A percentile compares a stretch with the other conserved stretches of the same genome.
Evolutionary conservation across 1,140 invertebrate genomes (phyloP).

Genomic region (Drosophila novamexicana): DNA sequence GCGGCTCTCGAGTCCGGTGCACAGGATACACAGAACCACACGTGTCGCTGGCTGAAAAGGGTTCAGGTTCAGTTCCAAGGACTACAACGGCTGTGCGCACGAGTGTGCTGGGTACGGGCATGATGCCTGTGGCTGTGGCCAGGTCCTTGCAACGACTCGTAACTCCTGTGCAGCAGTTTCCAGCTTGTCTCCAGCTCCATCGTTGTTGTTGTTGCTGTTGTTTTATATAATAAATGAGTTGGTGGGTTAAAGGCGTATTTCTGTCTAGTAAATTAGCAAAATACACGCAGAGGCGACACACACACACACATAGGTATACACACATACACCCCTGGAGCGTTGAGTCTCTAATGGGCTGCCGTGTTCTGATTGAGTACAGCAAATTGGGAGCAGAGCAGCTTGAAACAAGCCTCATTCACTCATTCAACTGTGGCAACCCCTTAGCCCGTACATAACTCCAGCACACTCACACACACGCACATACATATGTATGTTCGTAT

Average conservation of each 20-base stretch:
- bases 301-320: constrained; percentile 33
- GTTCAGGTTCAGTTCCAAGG: constrained; percentile 31
- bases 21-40: constrained; percentile 33
- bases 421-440: constrained; percentile 16
- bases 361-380: constrained; percentile 78
- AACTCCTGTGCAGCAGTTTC: constrained; percentile 44
- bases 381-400: constrained; percentile 49
- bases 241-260: constrained; percentile 84
- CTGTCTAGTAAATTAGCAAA: constrained; percentile 84
- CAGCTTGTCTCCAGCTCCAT: constrained; percentile 27
- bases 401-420: constrained; percentile 33
- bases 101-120: background rate
- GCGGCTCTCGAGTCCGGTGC: constrained; percentile 7
- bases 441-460: constrained; percentile 33
- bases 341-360: constrained; percentile 72
- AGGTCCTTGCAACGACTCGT: constrained; percentile 39
- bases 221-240: constrained; percentile 84
- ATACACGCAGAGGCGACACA: constrained; percentile 73
- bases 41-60: constrained; percentile 38
- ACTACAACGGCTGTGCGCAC: constrained; percentile 15
- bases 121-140: constrained; percentile 15
- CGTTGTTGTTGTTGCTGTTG: constrained; percentile 37
- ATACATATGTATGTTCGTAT: background rate
- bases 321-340: constrained; percentile 48
- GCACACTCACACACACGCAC: constrained; percentile 19